Percentiles rank a stretch among this genome's conserved stretches.
phyloP scores from a whole-genome alignment of 2,113 vertebrate genomes.

The Pogona vitticeps region DNA sequence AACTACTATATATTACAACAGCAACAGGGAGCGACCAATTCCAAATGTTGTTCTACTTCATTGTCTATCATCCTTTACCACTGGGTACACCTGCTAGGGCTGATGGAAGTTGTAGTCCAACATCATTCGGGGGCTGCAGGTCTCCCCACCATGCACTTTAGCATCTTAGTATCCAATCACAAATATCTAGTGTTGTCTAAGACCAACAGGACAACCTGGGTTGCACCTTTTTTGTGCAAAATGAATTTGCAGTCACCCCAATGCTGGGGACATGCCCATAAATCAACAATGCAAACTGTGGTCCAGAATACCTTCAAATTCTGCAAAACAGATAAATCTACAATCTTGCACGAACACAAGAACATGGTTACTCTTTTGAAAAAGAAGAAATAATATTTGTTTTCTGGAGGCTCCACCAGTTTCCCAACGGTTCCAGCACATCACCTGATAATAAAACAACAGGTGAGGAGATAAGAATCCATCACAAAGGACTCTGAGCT shows the following conservation, averaged over 20 bases:
- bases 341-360: neutral
- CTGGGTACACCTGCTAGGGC: neutral
- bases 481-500: neutral
- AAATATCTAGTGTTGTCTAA: neutral
- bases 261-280: constrained; percentile 32
- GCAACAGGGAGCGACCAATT: too few species aligned
- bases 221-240: neutral
- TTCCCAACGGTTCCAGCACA: neutral
- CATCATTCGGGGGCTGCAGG: neutral
- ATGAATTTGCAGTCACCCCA: neutral
- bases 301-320: too few species aligned
- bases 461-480: neutral
- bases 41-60: neutral
- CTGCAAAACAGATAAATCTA: neutral
- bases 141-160: neutral
- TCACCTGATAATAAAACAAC: neutral
- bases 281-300: constrained; percentile 38
- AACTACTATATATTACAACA: constrained; percentile 21
- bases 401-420: neutral
- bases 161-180: constrained; percentile 18
- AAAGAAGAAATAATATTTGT: neutral
- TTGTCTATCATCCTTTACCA: neutral
- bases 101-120: neutral
- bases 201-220: neutral
- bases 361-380: constrained; percentile 9